Percentiles rank a stretch among this genome's conserved stretches.
Evolutionary conservation across 2,888 invertebrate species (phyloP).

Genomic region (Drosophila fungiperda): DNA sequence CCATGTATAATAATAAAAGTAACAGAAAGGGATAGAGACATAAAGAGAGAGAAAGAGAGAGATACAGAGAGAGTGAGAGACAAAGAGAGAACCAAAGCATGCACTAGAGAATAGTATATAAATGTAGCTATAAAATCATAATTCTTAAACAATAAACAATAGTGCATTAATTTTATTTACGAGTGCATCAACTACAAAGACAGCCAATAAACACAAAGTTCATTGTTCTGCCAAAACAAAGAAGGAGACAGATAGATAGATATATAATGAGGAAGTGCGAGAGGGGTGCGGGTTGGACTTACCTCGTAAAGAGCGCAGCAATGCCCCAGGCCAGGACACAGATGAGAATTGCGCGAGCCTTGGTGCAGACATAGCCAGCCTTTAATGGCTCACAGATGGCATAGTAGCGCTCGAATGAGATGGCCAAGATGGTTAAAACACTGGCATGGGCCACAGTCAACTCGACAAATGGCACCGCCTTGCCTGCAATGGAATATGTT

Average conservation of each 20-base stretch:
- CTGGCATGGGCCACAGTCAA: slow-evolving; percentile 96
- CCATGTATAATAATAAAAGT: background rate
- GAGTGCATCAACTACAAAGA: slow-evolving; percentile 14
- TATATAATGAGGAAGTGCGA: background rate
- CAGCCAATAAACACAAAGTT: slow-evolving; percentile 19
- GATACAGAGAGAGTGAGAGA: slow-evolving; percentile 4
- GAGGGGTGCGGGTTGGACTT: slow-evolving; percentile 72
- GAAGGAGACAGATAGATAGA: slow-evolving; percentile 1
- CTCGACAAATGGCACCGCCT: slow-evolving; percentile 96
- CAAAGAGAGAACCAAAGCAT: slow-evolving; percentile 41
- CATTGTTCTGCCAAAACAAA: slow-evolving; percentile 39
- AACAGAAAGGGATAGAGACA: background rate
- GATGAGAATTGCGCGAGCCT: slow-evolving; percentile 92
- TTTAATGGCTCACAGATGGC: slow-evolving; percentile 96
- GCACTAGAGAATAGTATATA: slow-evolving; percentile 34
- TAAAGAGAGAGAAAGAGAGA: background rate
- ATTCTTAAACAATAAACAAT: slow-evolving; percentile 33
- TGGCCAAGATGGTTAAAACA: slow-evolving; percentile 95
- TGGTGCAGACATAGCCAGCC: slow-evolving; percentile 95
- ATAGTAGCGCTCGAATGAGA: slow-evolving; percentile 95
- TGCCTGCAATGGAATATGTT: slow-evolving; percentile 87
- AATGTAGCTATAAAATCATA: slow-evolving; percentile 10
- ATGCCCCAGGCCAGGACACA: slow-evolving; percentile 93
- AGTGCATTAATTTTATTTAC: slow-evolving; percentile 37
- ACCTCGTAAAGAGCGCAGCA: slow-evolving; percentile 95